Evolutionary conservation across 2,888 invertebrate species (phyloP).

Genomic region (Apamea crenata): DNA sequence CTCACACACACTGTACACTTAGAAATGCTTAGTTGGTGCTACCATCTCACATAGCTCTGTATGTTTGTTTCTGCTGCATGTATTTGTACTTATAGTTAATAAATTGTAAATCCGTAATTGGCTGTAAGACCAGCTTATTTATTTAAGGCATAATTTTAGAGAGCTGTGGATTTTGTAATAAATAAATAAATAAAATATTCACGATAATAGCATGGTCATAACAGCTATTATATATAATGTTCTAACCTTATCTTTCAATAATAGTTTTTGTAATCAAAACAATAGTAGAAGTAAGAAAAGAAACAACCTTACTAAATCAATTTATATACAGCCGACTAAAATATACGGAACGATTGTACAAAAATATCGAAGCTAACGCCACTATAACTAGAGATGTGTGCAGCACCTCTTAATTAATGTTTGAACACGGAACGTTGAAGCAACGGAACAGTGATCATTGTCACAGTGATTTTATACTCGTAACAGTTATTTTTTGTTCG

Average conservation of each 20-base stretch:
- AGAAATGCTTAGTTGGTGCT: too few species aligned
- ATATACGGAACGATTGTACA: slow-evolving; percentile 12
- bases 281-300: not conserved
- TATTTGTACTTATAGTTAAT: too few species aligned
- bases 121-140: too few species aligned
- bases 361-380: not conserved
- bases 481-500: slow-evolving; percentile 51
- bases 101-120: too few species aligned
- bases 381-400: slow-evolving; percentile 19
- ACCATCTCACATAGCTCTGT: too few species aligned
- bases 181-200: too few species aligned
- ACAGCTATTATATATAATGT: not conserved
- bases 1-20: too few species aligned
- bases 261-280: not conserved
- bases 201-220: not conserved
- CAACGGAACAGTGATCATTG: slow-evolving; percentile 34
- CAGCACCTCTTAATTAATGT: slow-evolving; percentile 65
- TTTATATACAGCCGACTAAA: not conserved
- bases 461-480: slow-evolving; percentile 52
- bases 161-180: too few species aligned
- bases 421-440: slow-evolving; percentile 51
- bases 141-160: too few species aligned
- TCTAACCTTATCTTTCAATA: not conserved
- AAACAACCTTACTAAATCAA: not conserved
- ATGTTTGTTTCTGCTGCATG: too few species aligned